Conservation (phyloP, 2,113 vertebrate species). For the Vulpes ferrilata region DNA sequence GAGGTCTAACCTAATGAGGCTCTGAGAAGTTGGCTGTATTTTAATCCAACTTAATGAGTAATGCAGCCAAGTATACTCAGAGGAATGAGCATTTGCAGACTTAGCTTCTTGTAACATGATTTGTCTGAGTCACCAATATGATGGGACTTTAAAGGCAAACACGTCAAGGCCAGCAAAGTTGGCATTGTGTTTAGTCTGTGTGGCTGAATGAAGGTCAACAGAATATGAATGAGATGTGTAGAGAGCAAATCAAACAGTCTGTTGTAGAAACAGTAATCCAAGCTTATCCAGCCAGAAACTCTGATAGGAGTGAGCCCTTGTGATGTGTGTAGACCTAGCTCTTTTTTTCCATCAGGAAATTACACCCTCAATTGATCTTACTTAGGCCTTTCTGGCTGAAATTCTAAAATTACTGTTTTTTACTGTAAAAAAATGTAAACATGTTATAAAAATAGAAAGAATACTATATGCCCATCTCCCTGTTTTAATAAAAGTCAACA, state of each 20-base stretch:
- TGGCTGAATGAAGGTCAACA: neutral
- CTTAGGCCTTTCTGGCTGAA: neutral
- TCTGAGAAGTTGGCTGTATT: conserved; percentile 10
- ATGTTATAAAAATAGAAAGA: neutral
- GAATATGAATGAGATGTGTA: neutral
- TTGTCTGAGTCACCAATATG: neutral
- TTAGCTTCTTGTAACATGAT: neutral
- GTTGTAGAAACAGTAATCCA: neutral
- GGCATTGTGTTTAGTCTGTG: neutral
- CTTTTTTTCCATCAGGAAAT: neutral
- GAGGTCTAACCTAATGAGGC: neutral
- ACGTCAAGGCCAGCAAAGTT: neutral
- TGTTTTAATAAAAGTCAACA: neutral
- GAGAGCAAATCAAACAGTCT: neutral
- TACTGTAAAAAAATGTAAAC: neutral
- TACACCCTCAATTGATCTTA: neutral
- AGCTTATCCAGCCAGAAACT: neutral
- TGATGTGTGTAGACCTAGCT: neutral
- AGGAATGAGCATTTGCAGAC: neutral
- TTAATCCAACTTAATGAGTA: neutral
- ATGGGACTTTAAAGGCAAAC: conserved; percentile 13
- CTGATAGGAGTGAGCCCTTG: neutral
- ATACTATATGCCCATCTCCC: neutral
- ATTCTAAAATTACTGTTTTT: neutral
- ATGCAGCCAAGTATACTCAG: neutral